Conservation (phyloP, 2,888 invertebrate genomes). For the Diarsia brunnea region DNA sequence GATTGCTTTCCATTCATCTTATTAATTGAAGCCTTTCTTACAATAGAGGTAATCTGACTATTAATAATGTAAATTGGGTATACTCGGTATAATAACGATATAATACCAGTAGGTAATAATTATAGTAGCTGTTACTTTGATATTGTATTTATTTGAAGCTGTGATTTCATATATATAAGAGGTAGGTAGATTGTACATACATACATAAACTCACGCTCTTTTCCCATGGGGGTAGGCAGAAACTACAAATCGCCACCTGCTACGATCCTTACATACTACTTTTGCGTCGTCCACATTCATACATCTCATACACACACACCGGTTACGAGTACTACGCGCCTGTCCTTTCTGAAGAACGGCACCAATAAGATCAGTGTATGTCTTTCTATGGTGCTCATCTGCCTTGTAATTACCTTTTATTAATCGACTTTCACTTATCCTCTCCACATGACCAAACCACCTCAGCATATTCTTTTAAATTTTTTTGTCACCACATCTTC, state of each 20-base stretch:
- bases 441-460: too few relatives aligned
- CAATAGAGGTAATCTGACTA: slow-evolving; percentile 38
- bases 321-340: background rate
- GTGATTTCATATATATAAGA: too few relatives aligned
- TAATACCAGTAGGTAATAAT: background rate
- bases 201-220: background rate
- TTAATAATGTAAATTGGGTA: slow-evolving; percentile 17
- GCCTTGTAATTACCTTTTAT: too few relatives aligned
- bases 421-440: too few relatives aligned
- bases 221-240: too few relatives aligned
- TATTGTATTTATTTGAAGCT: background rate
- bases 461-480: too few relatives aligned
- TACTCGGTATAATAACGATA: slow-evolving; percentile 9
- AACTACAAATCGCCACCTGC: background rate
- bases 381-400: too few relatives aligned
- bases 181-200: too few relatives aligned
- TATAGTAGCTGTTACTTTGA: background rate
- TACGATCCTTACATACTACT: background rate
- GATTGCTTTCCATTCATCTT: slow-evolving; percentile 47
- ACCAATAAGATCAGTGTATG: too few relatives aligned
- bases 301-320: background rate
- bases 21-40: slow-evolving; percentile 25
- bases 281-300: background rate
- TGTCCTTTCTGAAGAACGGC: background rate
- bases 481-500: too few relatives aligned